phyloP scores from a whole-genome alignment of 2,113 vertebrate species.

The Platanista minor region DNA sequence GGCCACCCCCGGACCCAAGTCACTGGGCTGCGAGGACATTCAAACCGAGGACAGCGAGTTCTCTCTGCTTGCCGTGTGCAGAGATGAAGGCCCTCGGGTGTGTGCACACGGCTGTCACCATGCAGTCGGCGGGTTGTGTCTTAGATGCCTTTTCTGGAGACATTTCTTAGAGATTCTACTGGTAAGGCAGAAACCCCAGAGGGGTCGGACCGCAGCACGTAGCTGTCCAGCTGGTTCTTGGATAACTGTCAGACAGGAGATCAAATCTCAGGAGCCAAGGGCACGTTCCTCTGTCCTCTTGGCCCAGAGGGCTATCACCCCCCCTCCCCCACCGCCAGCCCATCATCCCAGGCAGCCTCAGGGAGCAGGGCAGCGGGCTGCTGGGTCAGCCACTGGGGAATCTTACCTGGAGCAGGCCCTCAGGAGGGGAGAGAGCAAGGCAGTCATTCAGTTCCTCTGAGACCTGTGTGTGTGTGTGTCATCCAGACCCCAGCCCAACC shows the following conservation, averaged over 20 bases:
- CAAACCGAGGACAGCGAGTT: fast-evolving
- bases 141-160: neutral
- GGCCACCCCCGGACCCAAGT: fast-evolving
- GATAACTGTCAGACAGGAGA: neutral
- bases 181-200: neutral
- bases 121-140: fast-evolving
- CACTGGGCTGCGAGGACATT: fast-evolving
- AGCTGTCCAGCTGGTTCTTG: neutral
- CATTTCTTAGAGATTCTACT: neutral
- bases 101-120: fast-evolving
- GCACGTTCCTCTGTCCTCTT: neutral
- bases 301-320: neutral
- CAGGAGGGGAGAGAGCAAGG: neutral
- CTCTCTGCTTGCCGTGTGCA: fast-evolving
- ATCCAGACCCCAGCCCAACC: neutral
- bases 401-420: neutral
- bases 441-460: neutral
- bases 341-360: neutral
- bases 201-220: fast-evolving
- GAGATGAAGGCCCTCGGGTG: fast-evolving
- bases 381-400: fast-evolving
- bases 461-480: neutral
- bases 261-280: neutral
- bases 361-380: neutral
- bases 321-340: fast-evolving